Percentiles rank a stretch among this genome's conserved stretches.
Evolutionary conservation across 2,888 invertebrate genomes (phyloP).

Genomic region (Hyles lineata): DNA sequence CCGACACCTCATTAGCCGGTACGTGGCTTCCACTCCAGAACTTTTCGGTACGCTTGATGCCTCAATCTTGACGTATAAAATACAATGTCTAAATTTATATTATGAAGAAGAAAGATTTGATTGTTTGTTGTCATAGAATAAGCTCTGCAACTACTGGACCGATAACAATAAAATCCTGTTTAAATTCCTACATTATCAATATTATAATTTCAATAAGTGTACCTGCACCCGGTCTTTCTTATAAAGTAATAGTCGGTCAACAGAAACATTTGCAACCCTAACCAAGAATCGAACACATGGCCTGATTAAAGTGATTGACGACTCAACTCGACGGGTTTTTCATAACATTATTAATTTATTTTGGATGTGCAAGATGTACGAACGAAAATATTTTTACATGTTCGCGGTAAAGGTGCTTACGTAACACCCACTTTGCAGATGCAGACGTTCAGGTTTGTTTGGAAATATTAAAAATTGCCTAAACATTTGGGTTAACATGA

Average conservation of each 20-base stretch:
- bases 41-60: too few relatives aligned
- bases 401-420: neutral
- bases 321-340: too few relatives aligned
- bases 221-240: neutral
- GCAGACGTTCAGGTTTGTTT: neutral
- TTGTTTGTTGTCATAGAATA: too few relatives aligned
- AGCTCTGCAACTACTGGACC: too few relatives aligned
- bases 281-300: neutral
- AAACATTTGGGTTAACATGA: neutral
- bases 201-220: too few relatives aligned
- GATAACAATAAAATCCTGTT: too few relatives aligned
- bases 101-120: too few relatives aligned
- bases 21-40: too few relatives aligned
- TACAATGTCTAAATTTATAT: too few relatives aligned
- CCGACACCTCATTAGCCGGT: too few relatives aligned
- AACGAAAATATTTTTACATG: conserved; percentile 16
- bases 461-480: neutral
- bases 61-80: too few relatives aligned
- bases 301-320: conserved; percentile 1
- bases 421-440: neutral
- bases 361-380: conserved; percentile 3
- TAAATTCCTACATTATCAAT: too few relatives aligned
- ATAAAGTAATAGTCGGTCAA: neutral
- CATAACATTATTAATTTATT: conserved; percentile 6
- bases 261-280: conserved; percentile 3